phyloP scores from a whole-genome alignment of 1,140 invertebrate species.

The Rhopalosiphum maidis region DNA sequence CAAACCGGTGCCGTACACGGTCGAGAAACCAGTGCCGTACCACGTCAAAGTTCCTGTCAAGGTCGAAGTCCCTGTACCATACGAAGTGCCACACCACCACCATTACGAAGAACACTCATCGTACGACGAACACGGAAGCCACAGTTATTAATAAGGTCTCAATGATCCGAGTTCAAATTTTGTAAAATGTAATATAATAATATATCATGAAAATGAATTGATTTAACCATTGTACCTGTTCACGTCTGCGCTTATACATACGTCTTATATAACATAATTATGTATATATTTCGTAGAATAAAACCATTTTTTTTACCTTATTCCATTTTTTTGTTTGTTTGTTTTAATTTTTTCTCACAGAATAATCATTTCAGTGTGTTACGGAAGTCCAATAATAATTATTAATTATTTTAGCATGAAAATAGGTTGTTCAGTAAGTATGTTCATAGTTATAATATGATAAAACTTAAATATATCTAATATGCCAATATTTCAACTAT shows the following conservation, averaged over 20 bases:
- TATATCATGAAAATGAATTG: not conserved
- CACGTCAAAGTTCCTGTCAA: conserved; percentile 66
- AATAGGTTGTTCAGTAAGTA: not conserved
- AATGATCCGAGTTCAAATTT: not conserved
- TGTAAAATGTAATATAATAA: not conserved
- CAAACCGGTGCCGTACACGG: conserved; percentile 62
- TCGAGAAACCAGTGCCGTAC: conserved; percentile 69
- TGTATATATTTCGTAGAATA: conserved; percentile 25
- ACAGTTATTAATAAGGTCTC: not conserved
- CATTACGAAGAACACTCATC: conserved; percentile 26
- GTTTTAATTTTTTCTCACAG: not conserved
- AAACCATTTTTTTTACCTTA: conserved; percentile 5
- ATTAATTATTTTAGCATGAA: not conserved
- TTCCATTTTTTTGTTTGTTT: not conserved
- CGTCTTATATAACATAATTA: not conserved
- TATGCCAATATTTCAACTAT: not conserved
- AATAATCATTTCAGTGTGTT: not conserved
- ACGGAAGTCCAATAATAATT: too few relatives aligned
- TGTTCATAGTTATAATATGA: not conserved
- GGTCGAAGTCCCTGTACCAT: conserved; percentile 62
- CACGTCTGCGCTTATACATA: not conserved
- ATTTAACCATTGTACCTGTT: conserved; percentile 25
- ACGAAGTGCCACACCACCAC: conserved; percentile 67
- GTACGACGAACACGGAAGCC: not conserved
- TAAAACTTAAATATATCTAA: not conserved